A percentile compares a stretch with the other conserved stretches of the same genome.
Evolutionary conservation across 2,888 invertebrate species (phyloP).

Genomic region (Aleiodes leptofemur): DNA sequence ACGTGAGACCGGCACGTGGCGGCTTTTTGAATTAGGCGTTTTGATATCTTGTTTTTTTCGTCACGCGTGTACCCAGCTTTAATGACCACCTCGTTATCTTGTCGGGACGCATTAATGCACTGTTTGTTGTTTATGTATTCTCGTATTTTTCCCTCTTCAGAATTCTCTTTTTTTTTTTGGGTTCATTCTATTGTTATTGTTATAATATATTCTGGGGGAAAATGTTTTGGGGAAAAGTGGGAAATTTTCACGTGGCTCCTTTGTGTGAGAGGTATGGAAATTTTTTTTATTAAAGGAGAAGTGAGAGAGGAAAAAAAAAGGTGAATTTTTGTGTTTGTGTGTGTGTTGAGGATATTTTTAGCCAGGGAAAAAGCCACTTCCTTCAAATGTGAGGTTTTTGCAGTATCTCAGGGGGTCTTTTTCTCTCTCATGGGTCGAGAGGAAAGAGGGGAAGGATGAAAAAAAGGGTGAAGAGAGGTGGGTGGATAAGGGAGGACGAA

Average conservation of each 20-base stretch:
- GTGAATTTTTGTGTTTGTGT: too few species aligned
- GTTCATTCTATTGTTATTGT: too few species aligned
- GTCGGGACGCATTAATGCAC: constrained; percentile 19
- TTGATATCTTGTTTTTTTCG: constrained; percentile 45
- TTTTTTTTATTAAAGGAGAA: not conserved
- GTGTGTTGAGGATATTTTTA: too few species aligned
- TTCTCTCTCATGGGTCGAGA: constrained; percentile 24
- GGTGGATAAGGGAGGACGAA: constrained; percentile 50
- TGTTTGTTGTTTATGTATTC: constrained; percentile 1
- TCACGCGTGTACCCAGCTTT: constrained; percentile 24
- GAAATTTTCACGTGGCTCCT: too few species aligned
- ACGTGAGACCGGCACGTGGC: constrained; percentile 41
- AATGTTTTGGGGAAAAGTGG: too few species aligned
- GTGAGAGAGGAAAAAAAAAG: not conserved
- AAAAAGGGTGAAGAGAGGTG: constrained; percentile 37
- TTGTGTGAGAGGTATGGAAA: too few species aligned
- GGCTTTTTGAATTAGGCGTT: constrained; percentile 38
- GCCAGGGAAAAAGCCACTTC: too few species aligned
- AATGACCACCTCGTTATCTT: constrained; percentile 33
- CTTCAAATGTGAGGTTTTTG: too few species aligned
- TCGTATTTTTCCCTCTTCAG: not conserved
- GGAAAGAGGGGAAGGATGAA: too few species aligned
- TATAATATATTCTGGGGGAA: too few species aligned
- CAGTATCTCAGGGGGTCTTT: not conserved
- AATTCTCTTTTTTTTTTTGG: too few species aligned